Evolutionary conservation across 2,113 vertebrate genomes (phyloP), one percentile per base, ranked within the genome.

Genomic region (Rhinopomastus cyanomelas): DNA sequence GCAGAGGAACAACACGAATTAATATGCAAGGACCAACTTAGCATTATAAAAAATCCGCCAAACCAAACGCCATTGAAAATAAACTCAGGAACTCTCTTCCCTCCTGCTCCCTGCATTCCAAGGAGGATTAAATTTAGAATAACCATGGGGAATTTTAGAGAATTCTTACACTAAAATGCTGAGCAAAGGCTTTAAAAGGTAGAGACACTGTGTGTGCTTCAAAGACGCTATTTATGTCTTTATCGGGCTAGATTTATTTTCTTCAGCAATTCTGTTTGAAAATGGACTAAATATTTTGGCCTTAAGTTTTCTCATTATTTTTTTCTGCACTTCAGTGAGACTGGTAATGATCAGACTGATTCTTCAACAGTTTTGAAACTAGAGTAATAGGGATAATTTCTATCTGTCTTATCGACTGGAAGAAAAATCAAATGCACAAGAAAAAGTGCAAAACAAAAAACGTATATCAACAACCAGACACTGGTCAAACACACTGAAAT

Each of bases 61-160:
- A 82, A 92, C 77, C 37, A 93, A 87, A 94, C 79, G 86, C 92
- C 78, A 93, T 27, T 91, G 86, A 90, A 95, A 94, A 96, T 85
- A 96, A 96, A 95, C 85, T 77, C 92, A 81, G 65, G 46, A 94
- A 94, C 77, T 78, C 65, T 90, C 68, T 69, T 76, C 66, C 73
- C 86, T 55, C 86, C 59, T 88, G 69, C 69, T 96, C 89, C 30
- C 32, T 72, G 74, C 89, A 84, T 94, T 96, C 95, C 92, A 91
- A 66, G 44, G 66, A 89, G 77, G 71, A 83, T 3, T 89, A 85
- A 88, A 91, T 88, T 89, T 89, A 88, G 85, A 92, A 89, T 44
- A 94, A 88, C 62, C 66, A 84, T 62, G 73, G 32, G 60, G 83
- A 92, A 93, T 91, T 92, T 85, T 34, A 87, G 46, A 93, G 34